A percentile compares a stretch with the other conserved stretches of the same genome.
These are phyloP conservation scores for Collichthys lucidus DNA, from an alignment of 2,113 vertebrate genomes.

Conservation along the genomic window DNA sequence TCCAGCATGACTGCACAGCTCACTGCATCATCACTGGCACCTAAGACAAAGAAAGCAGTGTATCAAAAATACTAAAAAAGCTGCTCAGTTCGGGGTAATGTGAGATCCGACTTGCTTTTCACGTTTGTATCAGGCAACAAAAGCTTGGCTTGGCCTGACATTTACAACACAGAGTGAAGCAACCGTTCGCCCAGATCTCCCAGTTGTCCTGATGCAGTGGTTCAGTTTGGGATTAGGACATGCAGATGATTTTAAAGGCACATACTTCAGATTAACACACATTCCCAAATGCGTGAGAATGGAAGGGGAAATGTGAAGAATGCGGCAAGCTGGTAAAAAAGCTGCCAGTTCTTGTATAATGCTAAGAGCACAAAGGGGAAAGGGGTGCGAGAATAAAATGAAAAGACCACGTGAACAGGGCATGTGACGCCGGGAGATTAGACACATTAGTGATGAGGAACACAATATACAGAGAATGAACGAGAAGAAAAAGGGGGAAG, in stretches of 20 bases:
- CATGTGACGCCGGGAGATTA: slow-evolving; percentile 65
- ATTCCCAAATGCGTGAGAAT: slow-evolving; percentile 1
- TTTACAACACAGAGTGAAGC: neutral
- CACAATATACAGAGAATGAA: slow-evolving; percentile 14
- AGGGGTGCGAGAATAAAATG: neutral
- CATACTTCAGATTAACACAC: neutral
- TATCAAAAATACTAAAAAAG: neutral
- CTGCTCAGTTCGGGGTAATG: neutral
- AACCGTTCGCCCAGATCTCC: neutral
- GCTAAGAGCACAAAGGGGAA: slow-evolving; percentile 11
- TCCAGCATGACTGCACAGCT: slow-evolving; percentile 98
- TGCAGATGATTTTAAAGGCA: neutral
- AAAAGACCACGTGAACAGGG: slow-evolving; percentile 29
- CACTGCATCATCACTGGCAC: slow-evolving; percentile 97
- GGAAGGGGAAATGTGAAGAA: slow-evolving; percentile 35
- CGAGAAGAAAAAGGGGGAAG: neutral
- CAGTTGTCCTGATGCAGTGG: neutral
- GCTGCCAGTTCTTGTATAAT: slow-evolving; percentile 3
- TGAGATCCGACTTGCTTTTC: neutral
- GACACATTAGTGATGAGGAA: slow-evolving; percentile 4
- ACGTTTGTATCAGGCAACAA: slow-evolving; percentile 16
- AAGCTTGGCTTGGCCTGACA: neutral
- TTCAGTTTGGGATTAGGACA: neutral
- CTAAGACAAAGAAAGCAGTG: slow-evolving; percentile 72
- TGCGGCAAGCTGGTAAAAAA: slow-evolving; percentile 24